These are phyloP conservation scores for Ivindomyrus marchei DNA, from an alignment of 2,113 vertebrate species.

Conservation along the genomic window DNA sequence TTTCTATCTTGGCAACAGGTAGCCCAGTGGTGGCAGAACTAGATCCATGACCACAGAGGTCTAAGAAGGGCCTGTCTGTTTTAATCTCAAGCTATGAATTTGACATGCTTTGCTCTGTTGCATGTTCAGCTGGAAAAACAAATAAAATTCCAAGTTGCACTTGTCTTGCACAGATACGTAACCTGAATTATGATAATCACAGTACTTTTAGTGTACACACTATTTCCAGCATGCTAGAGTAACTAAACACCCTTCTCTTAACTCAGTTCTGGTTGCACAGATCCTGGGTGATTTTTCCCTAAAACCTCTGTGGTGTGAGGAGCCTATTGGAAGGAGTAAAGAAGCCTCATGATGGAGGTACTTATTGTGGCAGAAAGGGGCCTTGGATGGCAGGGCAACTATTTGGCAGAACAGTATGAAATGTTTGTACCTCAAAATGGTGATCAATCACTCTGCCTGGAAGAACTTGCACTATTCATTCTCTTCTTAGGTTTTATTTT, in stretches of 20 bases:
- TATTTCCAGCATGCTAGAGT: neutral
- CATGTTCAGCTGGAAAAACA: neutral
- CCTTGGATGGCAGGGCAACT: neutral
- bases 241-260: neutral
- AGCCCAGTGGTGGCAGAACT: neutral
- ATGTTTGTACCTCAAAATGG: constrained; percentile 31
- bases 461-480: neutral
- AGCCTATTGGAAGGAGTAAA: neutral
- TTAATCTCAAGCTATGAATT: neutral
- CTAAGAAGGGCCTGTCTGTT: neutral
- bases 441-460: neutral
- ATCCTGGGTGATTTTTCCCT: neutral
- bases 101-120: neutral
- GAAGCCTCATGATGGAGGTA: neutral
- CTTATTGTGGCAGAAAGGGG: neutral
- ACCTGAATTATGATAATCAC: neutral
- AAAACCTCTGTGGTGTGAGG: neutral
- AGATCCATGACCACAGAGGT: neutral
- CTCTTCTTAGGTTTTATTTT: neutral
- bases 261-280: neutral
- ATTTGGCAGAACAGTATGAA: constrained; percentile 3
- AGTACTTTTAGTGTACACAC: neutral
- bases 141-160: neutral
- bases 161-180: neutral
- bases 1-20: neutral